These are phyloP conservation scores for Amphipyra berbera DNA, from an alignment of 2,888 invertebrate species.

Conservation along the genomic window DNA sequence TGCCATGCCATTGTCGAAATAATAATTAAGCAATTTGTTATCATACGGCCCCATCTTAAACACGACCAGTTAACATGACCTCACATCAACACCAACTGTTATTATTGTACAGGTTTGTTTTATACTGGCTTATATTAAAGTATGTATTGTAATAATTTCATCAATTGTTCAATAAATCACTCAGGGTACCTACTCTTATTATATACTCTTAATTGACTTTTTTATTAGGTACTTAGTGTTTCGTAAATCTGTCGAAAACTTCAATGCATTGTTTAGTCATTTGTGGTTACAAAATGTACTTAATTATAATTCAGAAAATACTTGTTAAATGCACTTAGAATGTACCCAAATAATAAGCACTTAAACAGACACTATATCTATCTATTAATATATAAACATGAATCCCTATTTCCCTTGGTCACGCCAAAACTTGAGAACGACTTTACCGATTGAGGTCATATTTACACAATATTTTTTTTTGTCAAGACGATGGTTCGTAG, in stretches of 20 bases:
- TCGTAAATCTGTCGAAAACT: conserved; percentile 32
- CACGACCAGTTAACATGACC: conserved; percentile 62
- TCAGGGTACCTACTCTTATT: conserved; percentile 44
- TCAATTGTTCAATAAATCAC: conserved; percentile 66
- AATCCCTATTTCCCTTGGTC: too few relatives aligned
- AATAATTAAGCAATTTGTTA: conserved; percentile 82
- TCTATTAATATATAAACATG: too few relatives aligned
- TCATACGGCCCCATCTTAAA: conserved; percentile 76
- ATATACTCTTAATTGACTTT: conserved; percentile 47
- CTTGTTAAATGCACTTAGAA: not conserved
- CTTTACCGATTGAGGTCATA: too few relatives aligned
- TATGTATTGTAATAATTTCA: conserved; percentile 62
- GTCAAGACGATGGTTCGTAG: too few relatives aligned
- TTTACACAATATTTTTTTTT: too few relatives aligned
- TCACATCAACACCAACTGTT: conserved; percentile 26
- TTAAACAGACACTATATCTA: not conserved
- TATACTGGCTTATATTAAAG: conserved; percentile 58
- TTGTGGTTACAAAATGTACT: conserved; percentile 6
- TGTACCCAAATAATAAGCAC: not conserved
- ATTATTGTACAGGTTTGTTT: conserved; percentile 52
- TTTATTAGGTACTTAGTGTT: conserved; percentile 38
- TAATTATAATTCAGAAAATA: conserved; percentile 1
- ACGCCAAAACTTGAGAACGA: too few relatives aligned
- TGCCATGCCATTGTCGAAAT: conserved; percentile 77
- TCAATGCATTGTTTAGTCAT: conserved; percentile 25